Percentiles rank a stretch among this genome's conserved stretches.
These are phyloP conservation scores for Thereva unica DNA, from an alignment of 2,888 invertebrate species.

Conservation along the genomic window DNA sequence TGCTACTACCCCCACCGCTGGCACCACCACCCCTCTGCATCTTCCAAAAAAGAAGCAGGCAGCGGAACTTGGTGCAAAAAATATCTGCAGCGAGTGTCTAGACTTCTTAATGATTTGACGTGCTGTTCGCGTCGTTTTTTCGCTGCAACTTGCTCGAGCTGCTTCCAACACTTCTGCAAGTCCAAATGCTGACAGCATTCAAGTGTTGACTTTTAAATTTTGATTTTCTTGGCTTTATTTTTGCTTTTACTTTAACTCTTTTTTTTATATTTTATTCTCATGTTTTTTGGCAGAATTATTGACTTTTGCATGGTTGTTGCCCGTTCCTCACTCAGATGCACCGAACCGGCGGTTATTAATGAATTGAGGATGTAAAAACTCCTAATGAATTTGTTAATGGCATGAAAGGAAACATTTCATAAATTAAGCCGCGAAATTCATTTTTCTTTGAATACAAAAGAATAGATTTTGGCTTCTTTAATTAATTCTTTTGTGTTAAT, in stretches of 20 bases:
- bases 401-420: too few species aligned
- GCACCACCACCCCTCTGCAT: neutral
- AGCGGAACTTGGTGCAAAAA: neutral
- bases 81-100: constrained; percentile 38
- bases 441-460: too few species aligned
- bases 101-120: constrained; percentile 43
- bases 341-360: too few species aligned
- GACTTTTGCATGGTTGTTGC: too few species aligned
- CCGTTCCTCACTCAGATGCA: too few species aligned
- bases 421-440: too few species aligned
- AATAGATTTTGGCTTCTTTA: too few species aligned
- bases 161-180: constrained; percentile 1
- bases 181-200: neutral
- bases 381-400: too few species aligned
- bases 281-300: too few species aligned
- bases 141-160: neutral
- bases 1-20: neutral
- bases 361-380: too few species aligned
- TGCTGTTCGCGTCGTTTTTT: constrained; percentile 31
- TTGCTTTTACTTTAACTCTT: neutral
- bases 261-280: constrained; percentile 10
- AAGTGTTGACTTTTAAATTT: neutral
- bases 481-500: too few species aligned
- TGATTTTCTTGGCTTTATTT: too few species aligned
- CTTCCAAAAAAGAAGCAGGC: constrained; percentile 5